Evolutionary conservation across 2,797 vertebrate species (phyloP).

Genomic region (Apogon talboti): DNA sequence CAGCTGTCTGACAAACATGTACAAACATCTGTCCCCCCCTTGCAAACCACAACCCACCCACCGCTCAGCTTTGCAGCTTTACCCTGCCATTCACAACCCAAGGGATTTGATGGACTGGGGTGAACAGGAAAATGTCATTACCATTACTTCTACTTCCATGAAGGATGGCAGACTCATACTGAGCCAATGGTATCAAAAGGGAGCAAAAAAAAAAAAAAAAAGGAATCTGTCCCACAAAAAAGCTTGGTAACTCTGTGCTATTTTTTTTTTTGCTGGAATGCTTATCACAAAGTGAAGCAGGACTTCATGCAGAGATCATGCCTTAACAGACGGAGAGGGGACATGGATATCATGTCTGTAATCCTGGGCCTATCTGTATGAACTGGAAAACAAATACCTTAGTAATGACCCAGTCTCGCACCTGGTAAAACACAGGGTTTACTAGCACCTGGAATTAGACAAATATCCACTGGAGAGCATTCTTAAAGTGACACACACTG

Average conservation of each 20-base stretch:
- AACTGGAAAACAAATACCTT: slow-evolving; percentile 87
- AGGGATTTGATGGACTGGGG: slow-evolving; percentile 32
- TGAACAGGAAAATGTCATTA: slow-evolving; percentile 57
- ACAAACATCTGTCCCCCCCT: slow-evolving; percentile 19
- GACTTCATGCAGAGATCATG: slow-evolving; percentile 48
- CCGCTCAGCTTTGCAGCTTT: slow-evolving; percentile 24
- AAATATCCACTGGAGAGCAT: slow-evolving; percentile 72
- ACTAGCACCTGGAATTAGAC: slow-evolving; percentile 83
- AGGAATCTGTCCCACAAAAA: slow-evolving; percentile 19
- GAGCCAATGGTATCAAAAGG: slow-evolving; percentile 42
- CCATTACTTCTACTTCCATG: slow-evolving; percentile 56
- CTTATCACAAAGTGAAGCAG: slow-evolving; percentile 35
- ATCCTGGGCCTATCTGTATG: slow-evolving; percentile 78
- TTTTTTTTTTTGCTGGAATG: slow-evolving; percentile 4
- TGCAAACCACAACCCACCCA: slow-evolving; percentile 17
- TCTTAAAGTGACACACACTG: slow-evolving; percentile 77
- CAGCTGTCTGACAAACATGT: slow-evolving; percentile 37
- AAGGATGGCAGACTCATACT: slow-evolving; percentile 50
- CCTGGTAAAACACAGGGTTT: slow-evolving; percentile 85
- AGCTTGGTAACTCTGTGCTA: slow-evolving; percentile 48
- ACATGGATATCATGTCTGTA: slow-evolving; percentile 76
- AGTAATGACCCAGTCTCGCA: slow-evolving; percentile 82
- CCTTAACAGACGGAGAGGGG: slow-evolving; percentile 63
- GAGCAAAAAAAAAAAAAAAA: slow-evolving; percentile 27
- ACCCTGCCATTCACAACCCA: slow-evolving; percentile 47